Percentiles rank a stretch among this genome's conserved stretches.
phyloP scores from a whole-genome alignment of 2,113 vertebrate genomes.

The Steatornis caripensis region DNA sequence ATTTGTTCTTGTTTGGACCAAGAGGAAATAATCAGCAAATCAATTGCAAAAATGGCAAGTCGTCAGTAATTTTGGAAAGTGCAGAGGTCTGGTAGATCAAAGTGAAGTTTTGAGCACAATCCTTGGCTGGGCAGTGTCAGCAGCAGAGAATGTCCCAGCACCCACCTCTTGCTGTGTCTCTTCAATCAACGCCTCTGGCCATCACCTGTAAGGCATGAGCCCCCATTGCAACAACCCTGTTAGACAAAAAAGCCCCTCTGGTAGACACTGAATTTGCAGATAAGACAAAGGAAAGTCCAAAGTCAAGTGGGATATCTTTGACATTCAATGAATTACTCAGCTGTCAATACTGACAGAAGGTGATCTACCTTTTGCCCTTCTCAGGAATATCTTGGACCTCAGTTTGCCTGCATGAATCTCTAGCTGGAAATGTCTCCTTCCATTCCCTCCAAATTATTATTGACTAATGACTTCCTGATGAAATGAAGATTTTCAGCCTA shows the following conservation, averaged over 20 bases:
- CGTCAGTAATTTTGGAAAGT: neutral
- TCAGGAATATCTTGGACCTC: neutral
- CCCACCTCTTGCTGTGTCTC: neutral
- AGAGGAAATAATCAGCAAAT: neutral
- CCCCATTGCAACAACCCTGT: neutral
- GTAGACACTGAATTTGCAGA: neutral
- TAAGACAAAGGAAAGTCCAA: neutral
- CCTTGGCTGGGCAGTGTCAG: neutral
- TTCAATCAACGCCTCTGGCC: neutral
- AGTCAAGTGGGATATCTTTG: neutral
- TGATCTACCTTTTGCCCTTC: neutral
- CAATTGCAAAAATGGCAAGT: neutral
- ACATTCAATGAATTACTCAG: neutral
- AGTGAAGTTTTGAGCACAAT: neutral
- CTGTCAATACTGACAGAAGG: neutral
- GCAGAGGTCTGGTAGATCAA: neutral
- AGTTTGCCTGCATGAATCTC: neutral
- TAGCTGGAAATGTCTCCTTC: neutral
- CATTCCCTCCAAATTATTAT: neutral
- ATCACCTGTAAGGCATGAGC: neutral
- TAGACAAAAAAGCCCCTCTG: neutral
- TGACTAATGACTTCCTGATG: neutral
- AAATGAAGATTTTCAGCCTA: neutral
- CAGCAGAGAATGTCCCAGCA: neutral
- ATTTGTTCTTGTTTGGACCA: neutral